Conservation (phyloP, 2,888 invertebrate species). For the Drosophila aldrichi region DNA sequence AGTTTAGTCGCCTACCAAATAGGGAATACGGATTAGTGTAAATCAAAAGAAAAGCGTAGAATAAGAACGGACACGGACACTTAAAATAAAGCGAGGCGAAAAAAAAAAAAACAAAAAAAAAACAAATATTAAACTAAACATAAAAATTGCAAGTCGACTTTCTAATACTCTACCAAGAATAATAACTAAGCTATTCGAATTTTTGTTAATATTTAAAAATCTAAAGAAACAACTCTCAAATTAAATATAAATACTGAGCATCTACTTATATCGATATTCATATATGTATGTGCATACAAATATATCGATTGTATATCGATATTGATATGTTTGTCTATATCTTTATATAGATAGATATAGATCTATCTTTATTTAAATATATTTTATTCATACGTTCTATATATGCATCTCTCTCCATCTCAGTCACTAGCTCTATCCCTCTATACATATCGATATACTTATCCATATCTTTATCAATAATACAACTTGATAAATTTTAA, state of each 20-base stretch:
- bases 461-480: not conserved
- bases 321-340: not conserved
- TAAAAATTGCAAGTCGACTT: not conserved
- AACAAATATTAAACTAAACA: not conserved
- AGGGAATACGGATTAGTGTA: constrained; percentile 29
- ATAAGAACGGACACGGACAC: constrained; percentile 53
- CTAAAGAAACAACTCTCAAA: not conserved
- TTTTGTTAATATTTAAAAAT: not conserved
- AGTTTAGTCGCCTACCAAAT: constrained; percentile 31
- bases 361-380: no score
- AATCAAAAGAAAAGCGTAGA: constrained; percentile 11
- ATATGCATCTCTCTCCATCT: no score
- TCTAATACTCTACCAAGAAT: not conserved
- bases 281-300: no score
- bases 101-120: constrained; percentile 1
- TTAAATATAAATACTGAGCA: not conserved
- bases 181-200: not conserved
- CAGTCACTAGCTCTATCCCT: no score
- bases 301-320: no score
- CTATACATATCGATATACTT: not conserved
- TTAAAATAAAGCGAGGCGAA: constrained; percentile 26
- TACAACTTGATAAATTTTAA: no score
- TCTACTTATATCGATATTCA: not conserved
- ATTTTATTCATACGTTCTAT: no score
- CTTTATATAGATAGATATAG: not conserved